Percentiles rank a stretch among this genome's conserved stretches.
Evolutionary conservation across 2,888 invertebrate species (phyloP).

Genomic region (Ophion costatus): DNA sequence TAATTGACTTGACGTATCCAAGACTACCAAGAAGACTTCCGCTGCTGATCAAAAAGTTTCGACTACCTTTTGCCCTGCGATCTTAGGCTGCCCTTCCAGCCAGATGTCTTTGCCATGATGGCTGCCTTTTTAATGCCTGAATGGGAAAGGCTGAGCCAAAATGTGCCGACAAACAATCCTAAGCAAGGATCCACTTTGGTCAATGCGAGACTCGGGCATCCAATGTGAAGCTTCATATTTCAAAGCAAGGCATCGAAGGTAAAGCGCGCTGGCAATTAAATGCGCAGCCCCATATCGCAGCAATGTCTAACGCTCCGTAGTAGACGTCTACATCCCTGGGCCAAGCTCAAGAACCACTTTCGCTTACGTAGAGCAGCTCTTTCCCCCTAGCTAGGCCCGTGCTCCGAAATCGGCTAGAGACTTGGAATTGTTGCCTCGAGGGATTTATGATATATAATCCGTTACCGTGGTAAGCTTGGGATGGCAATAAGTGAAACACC

Average conservation of each 20-base stretch:
- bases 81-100: background rate
- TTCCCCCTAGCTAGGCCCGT: slow-evolving; percentile 8
- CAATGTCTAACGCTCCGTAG: slow-evolving; percentile 25
- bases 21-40: background rate
- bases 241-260: slow-evolving; percentile 3
- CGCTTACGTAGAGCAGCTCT: slow-evolving; percentile 38
- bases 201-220: slow-evolving; percentile 8
- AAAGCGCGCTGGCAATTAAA: slow-evolving; percentile 39
- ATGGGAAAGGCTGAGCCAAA: background rate
- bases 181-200: background rate
- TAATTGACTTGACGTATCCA: background rate
- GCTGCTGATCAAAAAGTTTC: background rate
- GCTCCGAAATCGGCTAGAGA: slow-evolving; percentile 51
- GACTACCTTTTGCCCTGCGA: background rate
- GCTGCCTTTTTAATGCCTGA: background rate
- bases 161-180: background rate
- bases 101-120: background rate
- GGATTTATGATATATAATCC: slow-evolving; percentile 58
- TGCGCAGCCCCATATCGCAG: slow-evolving; percentile 7
- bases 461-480: slow-evolving; percentile 32
- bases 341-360: slow-evolving; percentile 20
- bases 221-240: slow-evolving; percentile 30
- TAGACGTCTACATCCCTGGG: slow-evolving; percentile 27
- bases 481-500: slow-evolving; percentile 59
- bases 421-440: slow-evolving; percentile 59